These are phyloP conservation scores for Neodiprion pinetum DNA, from an alignment of 1,140 invertebrate species.

Conservation along the genomic window DNA sequence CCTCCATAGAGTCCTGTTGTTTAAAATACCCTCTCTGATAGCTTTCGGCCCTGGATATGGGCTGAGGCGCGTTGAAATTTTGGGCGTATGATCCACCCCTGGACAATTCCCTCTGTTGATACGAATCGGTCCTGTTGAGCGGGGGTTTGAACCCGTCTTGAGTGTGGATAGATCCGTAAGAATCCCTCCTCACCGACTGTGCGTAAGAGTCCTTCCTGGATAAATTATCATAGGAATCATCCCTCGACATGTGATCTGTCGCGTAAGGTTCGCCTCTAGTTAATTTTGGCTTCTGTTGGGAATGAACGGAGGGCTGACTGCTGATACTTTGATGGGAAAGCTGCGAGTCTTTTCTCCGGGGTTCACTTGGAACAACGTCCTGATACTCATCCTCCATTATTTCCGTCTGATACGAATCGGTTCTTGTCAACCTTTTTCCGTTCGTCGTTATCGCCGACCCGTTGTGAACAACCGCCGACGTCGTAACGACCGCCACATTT, in stretches of 20 bases:
- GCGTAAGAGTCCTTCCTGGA: slow-evolving; percentile 40
- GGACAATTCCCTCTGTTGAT: slow-evolving; percentile 48
- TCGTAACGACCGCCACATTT: slow-evolving; percentile 48
- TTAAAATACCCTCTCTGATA: slow-evolving; percentile 57
- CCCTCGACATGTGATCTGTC: slow-evolving; percentile 50
- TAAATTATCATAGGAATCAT: slow-evolving; percentile 30
- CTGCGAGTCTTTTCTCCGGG: slow-evolving; percentile 53
- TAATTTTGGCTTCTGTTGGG: slow-evolving; percentile 52
- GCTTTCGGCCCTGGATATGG: slow-evolving; percentile 54
- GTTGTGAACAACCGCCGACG: slow-evolving; percentile 51
- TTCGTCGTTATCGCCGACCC: slow-evolving; percentile 41
- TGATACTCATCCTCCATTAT: slow-evolving; percentile 45
- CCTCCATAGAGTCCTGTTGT: slow-evolving; percentile 54
- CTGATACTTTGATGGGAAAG: slow-evolving; percentile 48
- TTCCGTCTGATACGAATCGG: slow-evolving; percentile 54
- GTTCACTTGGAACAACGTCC: slow-evolving; percentile 47
- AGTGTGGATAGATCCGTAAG: slow-evolving; percentile 45
- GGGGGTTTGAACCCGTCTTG: slow-evolving; percentile 46
- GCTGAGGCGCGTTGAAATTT: slow-evolving; percentile 52
- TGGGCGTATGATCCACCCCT: slow-evolving; percentile 50
- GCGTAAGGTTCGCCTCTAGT: slow-evolving; percentile 50
- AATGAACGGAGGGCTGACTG: slow-evolving; percentile 38
- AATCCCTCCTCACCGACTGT: slow-evolving; percentile 44
- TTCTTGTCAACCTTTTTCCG: slow-evolving; percentile 47
- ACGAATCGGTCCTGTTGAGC: slow-evolving; percentile 46